These are phyloP conservation scores for Smithornis capensis DNA, from an alignment of 2,113 vertebrate genomes.

Conservation along the genomic window DNA sequence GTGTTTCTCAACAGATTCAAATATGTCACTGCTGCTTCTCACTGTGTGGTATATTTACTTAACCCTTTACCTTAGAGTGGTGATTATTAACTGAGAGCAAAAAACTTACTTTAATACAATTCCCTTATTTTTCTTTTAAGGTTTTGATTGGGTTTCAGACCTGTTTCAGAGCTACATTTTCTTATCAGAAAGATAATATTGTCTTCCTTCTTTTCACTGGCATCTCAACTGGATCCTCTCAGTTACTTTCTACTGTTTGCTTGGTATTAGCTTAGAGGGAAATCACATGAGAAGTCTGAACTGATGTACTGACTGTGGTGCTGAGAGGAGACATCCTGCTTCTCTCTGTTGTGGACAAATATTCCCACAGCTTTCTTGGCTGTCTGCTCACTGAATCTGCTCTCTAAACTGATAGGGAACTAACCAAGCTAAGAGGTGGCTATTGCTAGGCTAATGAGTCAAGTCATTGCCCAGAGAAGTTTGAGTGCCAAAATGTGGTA, in stretches of 20 bases:
- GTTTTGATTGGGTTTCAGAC: background rate
- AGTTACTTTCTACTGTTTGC: background rate
- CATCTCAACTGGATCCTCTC: background rate
- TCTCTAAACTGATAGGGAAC: background rate
- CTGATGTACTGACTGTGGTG: too few species aligned
- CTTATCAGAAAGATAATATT: background rate
- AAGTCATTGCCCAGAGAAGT: background rate
- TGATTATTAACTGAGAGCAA: background rate
- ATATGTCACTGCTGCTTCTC: background rate
- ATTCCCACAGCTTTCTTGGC: background rate
- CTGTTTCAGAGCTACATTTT: background rate
- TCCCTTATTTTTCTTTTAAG: background rate
- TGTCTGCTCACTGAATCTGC: background rate
- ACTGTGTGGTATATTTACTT: background rate
- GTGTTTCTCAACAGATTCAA: background rate
- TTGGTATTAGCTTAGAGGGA: background rate
- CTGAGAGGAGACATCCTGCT: background rate
- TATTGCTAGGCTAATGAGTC: background rate
- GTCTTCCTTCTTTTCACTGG: background rate
- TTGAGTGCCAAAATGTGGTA: background rate
- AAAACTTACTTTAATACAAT: background rate
- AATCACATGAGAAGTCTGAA: background rate
- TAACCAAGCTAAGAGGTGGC: background rate
- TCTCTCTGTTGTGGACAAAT: background rate
- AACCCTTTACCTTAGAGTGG: background rate